A percentile compares a stretch with the other conserved stretches of the same genome.
phyloP scores from a whole-genome alignment of 2,113 vertebrate species.

The Entosphenus tridentatus region DNA sequence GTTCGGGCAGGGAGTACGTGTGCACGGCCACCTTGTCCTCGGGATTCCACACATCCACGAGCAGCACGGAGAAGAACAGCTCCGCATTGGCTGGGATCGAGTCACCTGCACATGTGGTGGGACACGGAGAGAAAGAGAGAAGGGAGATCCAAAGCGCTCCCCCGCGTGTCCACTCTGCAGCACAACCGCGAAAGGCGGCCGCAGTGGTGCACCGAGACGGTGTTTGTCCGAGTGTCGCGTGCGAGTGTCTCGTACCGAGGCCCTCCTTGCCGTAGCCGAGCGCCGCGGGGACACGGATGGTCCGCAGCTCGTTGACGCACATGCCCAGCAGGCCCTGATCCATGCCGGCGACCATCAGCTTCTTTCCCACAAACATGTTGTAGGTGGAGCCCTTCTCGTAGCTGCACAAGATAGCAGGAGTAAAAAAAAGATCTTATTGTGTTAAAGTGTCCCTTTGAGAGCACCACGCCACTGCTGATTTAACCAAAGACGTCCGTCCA shows the following conservation, averaged over 20 bases:
- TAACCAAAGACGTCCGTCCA: no score
- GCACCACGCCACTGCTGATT: no score
- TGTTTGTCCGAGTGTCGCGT: neutral
- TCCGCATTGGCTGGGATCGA: constrained; percentile 59
- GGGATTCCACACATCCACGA: constrained; percentile 70
- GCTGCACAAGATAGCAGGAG: constrained; percentile 21
- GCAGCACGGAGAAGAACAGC: constrained; percentile 75
- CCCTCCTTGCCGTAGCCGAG: constrained; percentile 61
- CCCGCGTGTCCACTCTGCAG: no score
- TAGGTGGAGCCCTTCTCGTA: constrained; percentile 77
- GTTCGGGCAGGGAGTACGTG: constrained; percentile 45
- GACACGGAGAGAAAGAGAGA: no score
- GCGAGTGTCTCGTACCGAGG: constrained; percentile 35
- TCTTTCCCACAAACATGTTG: constrained; percentile 72
- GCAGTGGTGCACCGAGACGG: no score
- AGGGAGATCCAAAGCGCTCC: no score
- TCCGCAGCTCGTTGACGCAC: constrained; percentile 73
- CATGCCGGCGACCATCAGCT: constrained; percentile 73
- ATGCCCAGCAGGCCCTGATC: constrained; percentile 74
- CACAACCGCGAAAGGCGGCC: no score
- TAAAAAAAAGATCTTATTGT: neutral
- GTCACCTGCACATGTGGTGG: constrained; percentile 28
- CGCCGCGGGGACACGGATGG: constrained; percentile 58
- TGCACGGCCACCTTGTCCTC: constrained; percentile 57
- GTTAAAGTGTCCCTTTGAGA: no score